A percentile compares a stretch with the other conserved stretches of the same genome.
phyloP scores from a whole-genome alignment of 2,888 invertebrate genomes.

The Choreutis nemorana region DNA sequence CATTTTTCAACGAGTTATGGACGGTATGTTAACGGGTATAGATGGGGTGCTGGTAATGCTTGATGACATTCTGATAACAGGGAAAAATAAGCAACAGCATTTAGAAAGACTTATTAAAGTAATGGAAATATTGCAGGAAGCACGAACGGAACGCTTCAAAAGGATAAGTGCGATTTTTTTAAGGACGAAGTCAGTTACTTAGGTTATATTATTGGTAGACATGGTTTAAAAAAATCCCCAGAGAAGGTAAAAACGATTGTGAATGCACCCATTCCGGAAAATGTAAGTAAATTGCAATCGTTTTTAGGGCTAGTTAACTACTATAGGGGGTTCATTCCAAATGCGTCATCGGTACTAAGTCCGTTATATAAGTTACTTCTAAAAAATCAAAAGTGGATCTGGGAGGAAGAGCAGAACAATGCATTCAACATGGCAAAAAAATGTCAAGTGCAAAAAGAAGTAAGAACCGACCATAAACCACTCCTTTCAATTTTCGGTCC shows the following conservation, averaged over 20 bases:
- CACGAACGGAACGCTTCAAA: slow-evolving; percentile 3
- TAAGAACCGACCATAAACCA: slow-evolving; percentile 13
- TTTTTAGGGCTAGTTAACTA: neutral
- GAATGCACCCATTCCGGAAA: neutral
- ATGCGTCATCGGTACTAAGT: slow-evolving; percentile 1
- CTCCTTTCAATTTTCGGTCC: slow-evolving; percentile 6
- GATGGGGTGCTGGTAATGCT: slow-evolving; percentile 6
- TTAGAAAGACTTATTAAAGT: slow-evolving; percentile 8
- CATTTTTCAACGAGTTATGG: slow-evolving; percentile 9
- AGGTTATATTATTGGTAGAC: slow-evolving; percentile 6
- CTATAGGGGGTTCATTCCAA: neutral
- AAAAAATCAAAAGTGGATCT: slow-evolving; percentile 7
- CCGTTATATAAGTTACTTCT: slow-evolving; percentile 5
- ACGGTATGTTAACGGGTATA: slow-evolving; percentile 4
- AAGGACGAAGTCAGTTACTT: slow-evolving; percentile 4
- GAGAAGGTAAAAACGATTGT: slow-evolving; percentile 3
- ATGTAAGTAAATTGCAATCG: slow-evolving; percentile 1
- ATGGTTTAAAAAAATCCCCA: slow-evolving; percentile 2
- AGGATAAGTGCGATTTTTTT: slow-evolving; percentile 4
- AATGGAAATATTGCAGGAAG: slow-evolving; percentile 3
- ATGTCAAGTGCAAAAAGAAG: slow-evolving; percentile 8
- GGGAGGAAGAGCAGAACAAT: slow-evolving; percentile 7
- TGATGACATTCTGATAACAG: slow-evolving; percentile 10
- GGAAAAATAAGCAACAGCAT: neutral
- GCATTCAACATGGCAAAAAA: slow-evolving; percentile 12